Conservation (phyloP, 2,888 invertebrate genomes). For the Lycaena phlaeas region DNA sequence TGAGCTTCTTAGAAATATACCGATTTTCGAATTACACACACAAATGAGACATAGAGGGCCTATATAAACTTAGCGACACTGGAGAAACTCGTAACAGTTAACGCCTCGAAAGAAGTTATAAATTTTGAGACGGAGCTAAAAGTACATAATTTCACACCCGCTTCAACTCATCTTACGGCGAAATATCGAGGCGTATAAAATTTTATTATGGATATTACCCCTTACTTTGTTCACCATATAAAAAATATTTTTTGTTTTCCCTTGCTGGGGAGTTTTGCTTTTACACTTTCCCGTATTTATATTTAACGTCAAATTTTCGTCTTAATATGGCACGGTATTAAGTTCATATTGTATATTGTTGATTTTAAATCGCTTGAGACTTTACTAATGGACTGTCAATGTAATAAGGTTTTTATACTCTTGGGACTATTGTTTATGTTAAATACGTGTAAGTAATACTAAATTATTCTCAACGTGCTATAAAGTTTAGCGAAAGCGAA, state of each 20-base stretch:
- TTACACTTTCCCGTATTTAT: constrained; percentile 46
- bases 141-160: constrained; percentile 62
- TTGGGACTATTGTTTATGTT: constrained; percentile 1
- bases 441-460: constrained; percentile 6
- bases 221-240: constrained; percentile 51
- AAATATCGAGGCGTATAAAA: constrained; percentile 70
- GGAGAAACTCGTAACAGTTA: constrained; percentile 8
- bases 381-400: constrained; percentile 47
- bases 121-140: constrained; percentile 41
- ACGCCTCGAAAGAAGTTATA: constrained; percentile 36
- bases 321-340: constrained; percentile 64
- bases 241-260: constrained; percentile 52
- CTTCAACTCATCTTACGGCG: constrained; percentile 62
- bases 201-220: constrained; percentile 66
- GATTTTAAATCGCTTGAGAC: constrained; percentile 60
- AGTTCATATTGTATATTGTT: constrained; percentile 65
- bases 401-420: constrained; percentile 16
- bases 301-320: constrained; percentile 64
- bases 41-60: neutral
- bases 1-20: neutral
- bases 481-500: constrained; percentile 26
- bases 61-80: neutral
- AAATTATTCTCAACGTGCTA: constrained; percentile 4
- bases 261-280: constrained; percentile 27
- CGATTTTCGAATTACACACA: neutral